A percentile compares a stretch with the other conserved stretches of the same genome.
Conservation (phyloP, 2,888 invertebrate species). For the Sylvicola cinctus region DNA sequence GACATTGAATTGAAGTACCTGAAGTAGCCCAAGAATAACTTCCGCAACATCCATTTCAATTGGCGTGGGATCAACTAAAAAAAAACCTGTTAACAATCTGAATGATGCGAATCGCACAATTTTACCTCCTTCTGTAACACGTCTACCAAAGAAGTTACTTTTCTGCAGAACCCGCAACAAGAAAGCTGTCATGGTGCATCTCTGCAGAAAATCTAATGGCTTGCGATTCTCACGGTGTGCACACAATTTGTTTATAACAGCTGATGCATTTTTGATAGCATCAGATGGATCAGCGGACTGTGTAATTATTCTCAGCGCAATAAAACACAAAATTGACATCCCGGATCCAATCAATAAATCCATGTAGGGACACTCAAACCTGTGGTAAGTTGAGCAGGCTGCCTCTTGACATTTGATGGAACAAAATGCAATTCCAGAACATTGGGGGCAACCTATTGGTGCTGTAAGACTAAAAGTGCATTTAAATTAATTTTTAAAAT, state of each 20-base stretch:
- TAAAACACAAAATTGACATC: constrained; percentile 58
- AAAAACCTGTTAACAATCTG: not conserved
- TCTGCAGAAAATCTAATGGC: constrained; percentile 48
- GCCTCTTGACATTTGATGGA: constrained; percentile 38
- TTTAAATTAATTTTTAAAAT: constrained; percentile 1
- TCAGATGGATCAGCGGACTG: constrained; percentile 31
- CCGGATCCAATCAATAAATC: constrained; percentile 61
- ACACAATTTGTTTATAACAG: constrained; percentile 40
- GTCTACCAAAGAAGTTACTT: constrained; percentile 37
- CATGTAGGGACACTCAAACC: constrained; percentile 51
- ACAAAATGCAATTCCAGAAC: constrained; percentile 62
- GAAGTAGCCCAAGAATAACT: constrained; percentile 45
- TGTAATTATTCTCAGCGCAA: constrained; percentile 58
- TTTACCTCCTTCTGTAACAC: constrained; percentile 19
- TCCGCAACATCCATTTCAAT: constrained; percentile 39
- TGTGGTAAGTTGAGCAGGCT: constrained; percentile 46
- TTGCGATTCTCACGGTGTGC: constrained; percentile 38
- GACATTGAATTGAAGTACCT: constrained; percentile 66
- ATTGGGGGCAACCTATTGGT: constrained; percentile 49
- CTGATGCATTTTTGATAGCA: constrained; percentile 22
- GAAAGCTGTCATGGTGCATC: constrained; percentile 58
- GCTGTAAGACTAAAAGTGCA: constrained; percentile 22
- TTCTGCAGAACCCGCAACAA: constrained; percentile 48
- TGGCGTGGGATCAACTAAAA: constrained; percentile 24
- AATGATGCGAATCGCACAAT: not conserved